Evolutionary conservation across 2,113 vertebrate species (phyloP).

Genomic region (Rhinoderma darwinii): DNA sequence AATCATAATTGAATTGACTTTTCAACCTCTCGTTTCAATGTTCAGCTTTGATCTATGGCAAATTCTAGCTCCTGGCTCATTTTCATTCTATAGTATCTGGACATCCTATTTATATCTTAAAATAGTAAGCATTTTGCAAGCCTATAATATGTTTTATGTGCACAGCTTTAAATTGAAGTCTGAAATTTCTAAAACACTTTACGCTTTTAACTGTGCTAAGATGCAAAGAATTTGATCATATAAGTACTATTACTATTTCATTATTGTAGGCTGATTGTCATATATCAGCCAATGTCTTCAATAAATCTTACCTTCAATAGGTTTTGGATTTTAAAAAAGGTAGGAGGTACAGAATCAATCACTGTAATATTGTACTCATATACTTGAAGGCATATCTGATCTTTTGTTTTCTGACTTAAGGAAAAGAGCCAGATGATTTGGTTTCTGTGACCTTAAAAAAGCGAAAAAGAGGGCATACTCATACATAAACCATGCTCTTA

Average conservation of each 20-base stretch:
- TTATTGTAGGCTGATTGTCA: not conserved
- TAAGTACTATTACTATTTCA: conserved; percentile 17
- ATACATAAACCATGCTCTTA: conserved; percentile 24
- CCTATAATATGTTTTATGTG: conserved; percentile 6
- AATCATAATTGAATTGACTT: conserved; percentile 35
- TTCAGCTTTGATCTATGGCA: not conserved
- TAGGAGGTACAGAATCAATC: conserved; percentile 10
- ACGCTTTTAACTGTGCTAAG: not conserved
- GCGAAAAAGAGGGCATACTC: not conserved
- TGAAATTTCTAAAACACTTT: not conserved
- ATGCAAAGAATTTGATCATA: not conserved
- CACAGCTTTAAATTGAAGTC: conserved; percentile 2
- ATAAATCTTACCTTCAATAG: conserved; percentile 3
- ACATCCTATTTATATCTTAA: conserved; percentile 19
- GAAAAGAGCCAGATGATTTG: conserved; percentile 24
- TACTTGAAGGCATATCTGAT: conserved; percentile 19
- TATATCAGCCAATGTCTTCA: not conserved
- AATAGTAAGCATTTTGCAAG: not conserved
- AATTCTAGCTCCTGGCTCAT: not conserved
- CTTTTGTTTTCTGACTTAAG: conserved; percentile 27
- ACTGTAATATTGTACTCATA: not conserved
- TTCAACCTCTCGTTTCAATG: not conserved
- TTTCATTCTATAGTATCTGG: not conserved
- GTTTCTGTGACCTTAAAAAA: conserved; percentile 11
- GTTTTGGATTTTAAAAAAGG: conserved; percentile 19